Percentiles rank a stretch among this genome's conserved stretches.
Evolutionary conservation across 2,888 invertebrate species (phyloP).

Genomic region (Sarcophaga rosellei): DNA sequence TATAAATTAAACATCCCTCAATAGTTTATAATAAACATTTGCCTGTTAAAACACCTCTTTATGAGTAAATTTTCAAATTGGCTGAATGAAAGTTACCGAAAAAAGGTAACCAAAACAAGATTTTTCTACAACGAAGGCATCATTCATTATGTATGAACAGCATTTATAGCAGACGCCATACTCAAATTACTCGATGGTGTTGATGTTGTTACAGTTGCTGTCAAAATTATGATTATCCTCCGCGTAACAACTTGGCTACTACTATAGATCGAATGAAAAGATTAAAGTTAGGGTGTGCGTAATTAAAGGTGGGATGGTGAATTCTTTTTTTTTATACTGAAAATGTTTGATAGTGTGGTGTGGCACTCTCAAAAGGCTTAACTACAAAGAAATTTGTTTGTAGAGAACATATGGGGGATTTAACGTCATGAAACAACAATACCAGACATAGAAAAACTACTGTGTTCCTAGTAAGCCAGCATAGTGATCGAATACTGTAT

Average conservation of each 20-base stretch:
- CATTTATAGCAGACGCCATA: neutral
- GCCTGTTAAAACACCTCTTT: too few species aligned
- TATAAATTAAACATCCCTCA: too few species aligned
- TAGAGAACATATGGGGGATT: neutral
- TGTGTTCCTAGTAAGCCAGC: too few species aligned
- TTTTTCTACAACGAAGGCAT: neutral
- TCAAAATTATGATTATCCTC: constrained; percentile 24
- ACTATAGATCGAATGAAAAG: neutral
- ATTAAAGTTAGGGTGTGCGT: neutral
- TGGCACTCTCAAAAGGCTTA: too few species aligned
- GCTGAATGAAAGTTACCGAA: too few species aligned
- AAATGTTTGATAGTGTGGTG: neutral
- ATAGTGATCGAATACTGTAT: too few species aligned
- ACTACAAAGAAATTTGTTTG: neutral
- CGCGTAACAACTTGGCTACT: too few species aligned
- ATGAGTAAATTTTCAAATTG: too few species aligned
- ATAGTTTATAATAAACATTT: too few species aligned
- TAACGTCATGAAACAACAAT: neutral
- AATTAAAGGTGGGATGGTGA: neutral
- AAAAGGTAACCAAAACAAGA: neutral
- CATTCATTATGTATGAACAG: constrained; percentile 24
- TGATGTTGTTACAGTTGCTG: constrained; percentile 7
- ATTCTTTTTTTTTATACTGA: neutral
- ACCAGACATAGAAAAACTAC: too few species aligned
- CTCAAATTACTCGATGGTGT: neutral